These are phyloP conservation scores for Caligus rogercresseyi DNA, from an alignment of 1,140 invertebrate genomes.

Conservation along the genomic window DNA sequence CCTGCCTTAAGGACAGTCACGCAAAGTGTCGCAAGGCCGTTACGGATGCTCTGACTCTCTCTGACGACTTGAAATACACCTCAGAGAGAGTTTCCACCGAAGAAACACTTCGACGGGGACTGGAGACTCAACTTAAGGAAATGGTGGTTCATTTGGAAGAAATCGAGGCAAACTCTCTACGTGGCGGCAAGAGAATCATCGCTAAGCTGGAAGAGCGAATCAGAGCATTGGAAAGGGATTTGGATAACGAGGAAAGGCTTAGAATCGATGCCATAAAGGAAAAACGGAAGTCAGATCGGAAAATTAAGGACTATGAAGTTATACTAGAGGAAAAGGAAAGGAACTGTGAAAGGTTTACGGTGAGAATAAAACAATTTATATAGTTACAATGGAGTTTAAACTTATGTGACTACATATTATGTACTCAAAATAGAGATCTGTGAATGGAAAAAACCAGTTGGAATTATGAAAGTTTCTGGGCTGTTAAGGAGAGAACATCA, in stretches of 20 bases:
- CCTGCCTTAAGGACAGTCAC: not conserved
- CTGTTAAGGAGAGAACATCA: too few relatives aligned
- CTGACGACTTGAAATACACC: not conserved
- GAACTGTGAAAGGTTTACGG: conserved; percentile 22
- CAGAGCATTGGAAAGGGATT: conserved; percentile 34
- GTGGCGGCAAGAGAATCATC: conserved; percentile 36
- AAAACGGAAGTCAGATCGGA: conserved; percentile 79
- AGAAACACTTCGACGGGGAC: not conserved
- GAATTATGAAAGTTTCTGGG: too few relatives aligned
- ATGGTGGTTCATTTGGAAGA: not conserved
- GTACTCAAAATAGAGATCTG: not conserved
- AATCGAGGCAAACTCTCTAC: conserved; percentile 47
- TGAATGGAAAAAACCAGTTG: too few relatives aligned
- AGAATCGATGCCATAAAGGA: conserved; percentile 93
- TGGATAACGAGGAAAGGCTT: conserved; percentile 69
- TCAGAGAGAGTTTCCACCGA: not conserved
- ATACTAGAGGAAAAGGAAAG: not conserved
- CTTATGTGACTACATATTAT: too few relatives aligned
- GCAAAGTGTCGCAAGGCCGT: not conserved
- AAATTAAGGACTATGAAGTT: conserved; percentile 38
- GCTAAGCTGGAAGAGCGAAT: conserved; percentile 33
- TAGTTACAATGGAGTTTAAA: too few relatives aligned
- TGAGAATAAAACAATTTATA: too few relatives aligned
- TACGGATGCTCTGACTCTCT: not conserved
- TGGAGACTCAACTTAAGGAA: not conserved